A percentile compares a stretch with the other conserved stretches of the same genome.
phyloP scores from a whole-genome alignment of 1,140 invertebrate genomes.

The Pectinophora gossypiella region DNA sequence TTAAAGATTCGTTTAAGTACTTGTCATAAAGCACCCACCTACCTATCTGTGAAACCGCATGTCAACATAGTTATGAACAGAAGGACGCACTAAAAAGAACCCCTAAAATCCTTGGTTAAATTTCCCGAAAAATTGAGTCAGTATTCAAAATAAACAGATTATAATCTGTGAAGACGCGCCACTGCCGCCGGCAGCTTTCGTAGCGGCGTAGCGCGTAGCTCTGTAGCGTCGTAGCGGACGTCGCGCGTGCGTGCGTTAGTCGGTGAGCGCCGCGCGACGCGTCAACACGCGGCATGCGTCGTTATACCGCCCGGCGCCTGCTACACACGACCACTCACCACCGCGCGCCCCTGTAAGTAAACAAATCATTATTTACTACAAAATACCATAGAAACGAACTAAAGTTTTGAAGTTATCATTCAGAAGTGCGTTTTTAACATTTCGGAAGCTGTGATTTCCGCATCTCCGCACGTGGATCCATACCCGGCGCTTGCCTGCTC shows the following conservation, averaged over 20 bases:
- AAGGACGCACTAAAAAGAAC: background rate
- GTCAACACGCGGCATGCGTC: constrained; percentile 52
- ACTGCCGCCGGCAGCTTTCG: constrained; percentile 9
- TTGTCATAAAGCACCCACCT: too few species aligned
- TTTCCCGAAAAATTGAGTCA: background rate
- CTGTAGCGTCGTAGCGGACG: constrained; percentile 1
- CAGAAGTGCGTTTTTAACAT: background rate
- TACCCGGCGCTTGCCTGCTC: constrained; percentile 15
- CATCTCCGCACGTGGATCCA: constrained; percentile 49
- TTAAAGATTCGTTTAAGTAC: too few species aligned
- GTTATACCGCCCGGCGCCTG: constrained; percentile 28
- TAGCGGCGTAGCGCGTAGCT: constrained; percentile 20
- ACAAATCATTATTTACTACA: constrained; percentile 4
- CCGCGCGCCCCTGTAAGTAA: constrained; percentile 70
- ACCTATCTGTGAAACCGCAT: too few species aligned
- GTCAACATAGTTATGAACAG: too few species aligned
- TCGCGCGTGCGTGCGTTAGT: constrained; percentile 61
- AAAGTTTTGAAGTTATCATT: background rate
- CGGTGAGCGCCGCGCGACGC: constrained; percentile 49
- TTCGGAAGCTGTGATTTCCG: constrained; percentile 36
- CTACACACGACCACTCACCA: constrained; percentile 29
- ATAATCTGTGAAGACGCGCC: background rate
- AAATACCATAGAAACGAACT: background rate
- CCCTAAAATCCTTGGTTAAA: too few species aligned
- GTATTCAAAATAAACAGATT: constrained; percentile 1